Evolutionary conservation across 2,888 invertebrate genomes (phyloP), one percentile per base, ranked within the genome.

Genomic region (Cacoxenus indagator): DNA sequence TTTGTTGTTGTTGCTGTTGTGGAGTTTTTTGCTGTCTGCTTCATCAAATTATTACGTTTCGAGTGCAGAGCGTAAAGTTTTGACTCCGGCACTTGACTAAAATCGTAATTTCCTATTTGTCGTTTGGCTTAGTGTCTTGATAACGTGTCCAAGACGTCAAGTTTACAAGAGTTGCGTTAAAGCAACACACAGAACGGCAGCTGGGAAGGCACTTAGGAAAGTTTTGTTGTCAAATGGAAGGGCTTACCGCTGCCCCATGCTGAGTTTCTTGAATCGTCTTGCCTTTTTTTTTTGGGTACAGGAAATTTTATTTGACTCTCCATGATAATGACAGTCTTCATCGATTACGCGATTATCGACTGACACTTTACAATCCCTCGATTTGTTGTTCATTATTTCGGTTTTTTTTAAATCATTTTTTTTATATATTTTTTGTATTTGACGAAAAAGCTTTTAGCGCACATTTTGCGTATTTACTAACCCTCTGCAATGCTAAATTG

Each of bases 301-400:
- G 66, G 70, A 74, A 76, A 72, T 70, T 77, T 73, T 83, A 83
- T 78, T 78, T 83, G 83, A 83, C 80, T 81, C 69, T 75, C 76
- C 81, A 74, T 75, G 83, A 79, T 81, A 81, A 81, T 81, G 83
- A 83, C 80, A 83, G 83, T 76, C 80, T 81, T 81, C 76, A 83
- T 81, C 80, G 80, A 81, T 83, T 81, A 81, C 80, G 80, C 83
- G 80, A 81, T 81, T 81, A 81, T 79, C 77, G 81, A 74, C 76
- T 83, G 80, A 81, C 80, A 83, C 74, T 81, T 81, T 79, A 75
- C 75, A 78, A 78, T 76, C 79, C 61, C 78, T 77, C 66, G 59
- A 71, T 75, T 68, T 64, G 72, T 70, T 22, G 9, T 51, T 51
- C 37, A 9, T 22, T 51, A 5, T 51, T 51, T 4, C 19, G n/a